Evolutionary conservation across 2,113 vertebrate genomes (phyloP), one percentile per base, ranked within the genome.

Genomic region (Uropsilus gracilis): DNA sequence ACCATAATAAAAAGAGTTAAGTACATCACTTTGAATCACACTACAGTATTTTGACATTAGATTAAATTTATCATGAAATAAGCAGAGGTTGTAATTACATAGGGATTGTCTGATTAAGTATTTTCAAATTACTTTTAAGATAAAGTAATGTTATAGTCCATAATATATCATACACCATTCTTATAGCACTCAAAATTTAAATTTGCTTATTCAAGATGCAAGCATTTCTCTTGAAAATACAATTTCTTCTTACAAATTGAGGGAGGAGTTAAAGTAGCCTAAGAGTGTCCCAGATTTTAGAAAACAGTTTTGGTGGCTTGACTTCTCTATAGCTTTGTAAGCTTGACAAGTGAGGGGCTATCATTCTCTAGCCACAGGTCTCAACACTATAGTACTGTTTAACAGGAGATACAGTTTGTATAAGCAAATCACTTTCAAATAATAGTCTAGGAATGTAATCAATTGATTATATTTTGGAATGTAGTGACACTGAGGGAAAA

Each of bases 371-470:
- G 48, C 82, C 37, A 26, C 9, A 92, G 71, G 20, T 61, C 30
- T 90, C 22, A 75, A 34, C 32, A 81, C 95, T 96, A 55, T 30
- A 90, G 81, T 93, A 90, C 89, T 96, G 86, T 77, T 95, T 94
- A 76, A 85, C 17, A 3, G 81, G 94, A 94, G 71, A 95, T 81
- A 93, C 34, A 44, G 72, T 66, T 2, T 2, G 55, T 61, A 91
- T 34, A 94, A 93, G 89, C 95, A 93, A 95, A 92, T 92, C 95
- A 89, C 46, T 96, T 72, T 66, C 95, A 78, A 78, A 93, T 96
- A 95, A 48, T 92, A 96, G 92, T 97, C 96, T 28, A 57, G 66
- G 75, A 96, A 90, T 59, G 66, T 86, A 94, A 97, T 96, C 90
- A 50, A 20, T 46, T 98, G 95, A 83, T 93, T 94, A 84, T 92